These are phyloP conservation scores for Lanistes nyassanus DNA, from an alignment of 1,140 invertebrate species.

Conservation along the genomic window DNA sequence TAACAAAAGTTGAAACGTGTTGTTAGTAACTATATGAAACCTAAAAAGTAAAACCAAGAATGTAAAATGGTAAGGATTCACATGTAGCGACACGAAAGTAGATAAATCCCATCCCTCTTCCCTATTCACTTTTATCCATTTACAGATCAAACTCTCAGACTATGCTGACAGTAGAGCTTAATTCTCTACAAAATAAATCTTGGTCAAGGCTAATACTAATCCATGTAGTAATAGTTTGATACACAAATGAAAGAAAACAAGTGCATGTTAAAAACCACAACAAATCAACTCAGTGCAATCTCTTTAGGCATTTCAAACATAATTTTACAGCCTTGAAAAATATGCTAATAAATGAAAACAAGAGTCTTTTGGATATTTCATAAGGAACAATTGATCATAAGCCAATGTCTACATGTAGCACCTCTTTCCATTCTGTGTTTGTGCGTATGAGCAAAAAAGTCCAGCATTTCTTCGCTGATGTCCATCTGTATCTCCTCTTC, in stretches of 20 bases:
- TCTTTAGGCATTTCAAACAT: no score
- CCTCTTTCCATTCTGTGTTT: slow-evolving; percentile 70
- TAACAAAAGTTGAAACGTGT: slow-evolving; percentile 11
- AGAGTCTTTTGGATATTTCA: no score
- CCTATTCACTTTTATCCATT: no score
- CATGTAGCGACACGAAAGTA: no score
- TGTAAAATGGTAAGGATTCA: no score
- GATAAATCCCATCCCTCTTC: no score
- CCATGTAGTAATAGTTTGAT: neutral
- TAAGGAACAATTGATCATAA: neutral
- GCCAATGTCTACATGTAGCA: slow-evolving; percentile 18
- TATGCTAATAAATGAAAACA: no score
- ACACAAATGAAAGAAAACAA: neutral
- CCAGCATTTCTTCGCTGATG: slow-evolving; percentile 75
- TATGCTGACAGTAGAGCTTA: neutral
- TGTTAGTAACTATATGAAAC: neutral
- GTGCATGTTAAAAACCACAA: neutral
- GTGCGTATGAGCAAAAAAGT: slow-evolving; percentile 74
- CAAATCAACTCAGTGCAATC: neutral
- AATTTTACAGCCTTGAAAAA: no score
- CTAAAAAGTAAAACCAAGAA: neutral
- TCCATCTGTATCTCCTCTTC: slow-evolving; percentile 69
- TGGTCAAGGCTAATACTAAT: no score
- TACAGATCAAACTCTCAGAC: neutral
- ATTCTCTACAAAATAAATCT: neutral